phyloP scores from a whole-genome alignment of 2,888 invertebrate genomes.

The Agrochola litura region DNA sequence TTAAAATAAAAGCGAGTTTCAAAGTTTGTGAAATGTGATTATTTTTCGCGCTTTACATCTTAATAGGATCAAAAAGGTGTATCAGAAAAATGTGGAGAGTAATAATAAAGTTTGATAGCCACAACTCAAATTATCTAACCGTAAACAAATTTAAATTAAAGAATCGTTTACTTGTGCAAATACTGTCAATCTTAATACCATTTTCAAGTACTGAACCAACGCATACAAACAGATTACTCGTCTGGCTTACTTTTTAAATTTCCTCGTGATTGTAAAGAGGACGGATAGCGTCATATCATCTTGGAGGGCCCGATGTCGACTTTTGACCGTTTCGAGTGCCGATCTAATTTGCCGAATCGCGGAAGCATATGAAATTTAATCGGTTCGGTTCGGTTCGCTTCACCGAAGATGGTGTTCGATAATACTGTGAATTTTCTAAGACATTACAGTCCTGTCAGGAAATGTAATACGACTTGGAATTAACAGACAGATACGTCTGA shows the following conservation, averaged over 20 bases:
- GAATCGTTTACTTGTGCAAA: conserved; percentile 55
- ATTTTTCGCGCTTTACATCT: background rate
- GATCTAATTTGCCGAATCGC: conserved; percentile 89
- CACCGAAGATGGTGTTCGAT: conserved; percentile 60
- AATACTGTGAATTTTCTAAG: conserved; percentile 65
- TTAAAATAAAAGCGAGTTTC: conserved; percentile 4
- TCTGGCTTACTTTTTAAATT: conserved; percentile 81
- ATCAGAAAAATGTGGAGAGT: conserved; percentile 7
- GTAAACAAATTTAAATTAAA: conserved; percentile 58
- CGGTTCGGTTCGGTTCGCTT: conserved; percentile 81
- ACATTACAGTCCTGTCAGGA: conserved; percentile 54
- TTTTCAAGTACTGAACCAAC: conserved; percentile 74
- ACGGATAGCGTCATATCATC: conserved; percentile 77
- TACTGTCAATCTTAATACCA: conserved; percentile 53
- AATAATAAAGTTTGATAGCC: conserved; percentile 17
- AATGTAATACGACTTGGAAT: conserved; percentile 14
- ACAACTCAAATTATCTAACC: conserved; percentile 27
- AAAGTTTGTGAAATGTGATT: conserved; percentile 39
- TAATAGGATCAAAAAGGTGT: conserved; percentile 6
- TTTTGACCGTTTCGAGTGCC: conserved; percentile 89
- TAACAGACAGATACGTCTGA: conserved; percentile 4
- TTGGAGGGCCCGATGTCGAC: conserved; percentile 85
- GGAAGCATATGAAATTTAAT: conserved; percentile 89
- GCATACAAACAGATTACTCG: conserved; percentile 46
- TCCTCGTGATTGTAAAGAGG: conserved; percentile 79